Evolutionary conservation across 2,113 vertebrate species (phyloP).

Genomic region (Cochlearius cochlearius): DNA sequence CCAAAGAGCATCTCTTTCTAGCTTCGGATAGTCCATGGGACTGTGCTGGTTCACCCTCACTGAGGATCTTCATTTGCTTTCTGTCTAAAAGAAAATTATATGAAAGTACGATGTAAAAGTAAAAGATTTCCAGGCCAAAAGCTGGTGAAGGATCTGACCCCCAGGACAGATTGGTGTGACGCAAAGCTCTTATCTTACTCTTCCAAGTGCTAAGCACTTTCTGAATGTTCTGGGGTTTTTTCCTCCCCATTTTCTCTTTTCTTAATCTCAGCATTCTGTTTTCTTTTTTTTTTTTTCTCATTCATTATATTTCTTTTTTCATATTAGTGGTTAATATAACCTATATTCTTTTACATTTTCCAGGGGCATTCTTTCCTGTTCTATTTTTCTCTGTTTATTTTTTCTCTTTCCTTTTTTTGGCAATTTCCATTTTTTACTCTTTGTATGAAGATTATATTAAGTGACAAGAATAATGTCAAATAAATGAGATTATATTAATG

Average conservation of each 20-base stretch:
- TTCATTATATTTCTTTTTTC: background rate
- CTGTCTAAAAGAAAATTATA: background rate
- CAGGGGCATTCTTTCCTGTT: background rate
- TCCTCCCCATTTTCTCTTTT: background rate
- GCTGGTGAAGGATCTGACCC: background rate
- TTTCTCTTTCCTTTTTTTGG: background rate
- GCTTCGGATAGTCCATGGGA: accelerated
- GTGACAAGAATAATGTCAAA: conserved; percentile 52
- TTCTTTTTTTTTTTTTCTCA: background rate
- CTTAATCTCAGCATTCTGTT: background rate
- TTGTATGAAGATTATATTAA: conserved; percentile 26
- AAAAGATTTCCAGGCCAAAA: background rate
- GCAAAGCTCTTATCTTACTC: background rate
- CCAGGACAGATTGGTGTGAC: background rate
- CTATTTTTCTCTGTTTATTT: background rate
- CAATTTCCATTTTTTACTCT: background rate
- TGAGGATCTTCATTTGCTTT: background rate
- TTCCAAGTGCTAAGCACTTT: background rate
- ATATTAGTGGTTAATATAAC: background rate
- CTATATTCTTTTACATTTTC: background rate
- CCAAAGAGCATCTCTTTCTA: background rate
- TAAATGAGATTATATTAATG: conserved; percentile 63
- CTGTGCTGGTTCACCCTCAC: background rate
- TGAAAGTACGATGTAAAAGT: background rate
- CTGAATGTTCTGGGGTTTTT: background rate